phyloP scores from a whole-genome alignment of 2,113 vertebrate species.

The Megaceryle maxima region DNA sequence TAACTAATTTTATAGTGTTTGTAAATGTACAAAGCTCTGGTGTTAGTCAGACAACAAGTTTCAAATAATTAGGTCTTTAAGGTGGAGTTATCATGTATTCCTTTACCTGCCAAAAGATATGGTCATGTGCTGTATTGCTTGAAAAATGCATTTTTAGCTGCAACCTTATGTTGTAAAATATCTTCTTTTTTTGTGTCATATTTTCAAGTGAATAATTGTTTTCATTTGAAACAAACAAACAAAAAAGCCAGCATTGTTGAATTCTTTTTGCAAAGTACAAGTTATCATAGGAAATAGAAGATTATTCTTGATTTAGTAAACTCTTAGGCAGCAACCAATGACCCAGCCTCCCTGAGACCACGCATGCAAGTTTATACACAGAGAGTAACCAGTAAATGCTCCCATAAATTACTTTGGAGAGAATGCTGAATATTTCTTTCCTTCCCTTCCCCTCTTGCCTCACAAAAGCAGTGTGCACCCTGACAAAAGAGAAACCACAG shows the following conservation, averaged over 20 bases:
- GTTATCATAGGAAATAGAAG: not conserved
- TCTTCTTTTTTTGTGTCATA: not conserved
- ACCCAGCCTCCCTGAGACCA: not conserved
- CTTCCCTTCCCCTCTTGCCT: not conserved
- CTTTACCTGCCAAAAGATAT: not conserved
- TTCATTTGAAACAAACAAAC: not conserved
- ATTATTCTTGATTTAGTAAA: not conserved
- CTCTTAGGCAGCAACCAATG: not conserved
- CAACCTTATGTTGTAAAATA: not conserved
- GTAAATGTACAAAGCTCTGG: not conserved
- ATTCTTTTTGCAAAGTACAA: not conserved
- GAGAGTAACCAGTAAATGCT: not conserved
- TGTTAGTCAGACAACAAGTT: not conserved
- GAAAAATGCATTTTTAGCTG: not conserved
- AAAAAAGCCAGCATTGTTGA: not conserved
- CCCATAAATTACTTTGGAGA: not conserved
- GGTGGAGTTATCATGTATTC: not conserved
- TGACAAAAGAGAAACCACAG: slow-evolving; percentile 61
- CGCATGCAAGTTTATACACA: not conserved
- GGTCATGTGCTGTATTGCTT: not conserved
- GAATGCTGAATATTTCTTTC: slow-evolving; percentile 31
- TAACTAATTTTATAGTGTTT: not conserved
- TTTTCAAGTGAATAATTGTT: not conserved
- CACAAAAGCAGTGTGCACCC: not conserved
- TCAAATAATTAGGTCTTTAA: not conserved